Percentiles rank a stretch among this genome's conserved stretches.
These are phyloP conservation scores for Labeo catla DNA, from an alignment of 2,113 vertebrate genomes.

Conservation along the genomic window DNA sequence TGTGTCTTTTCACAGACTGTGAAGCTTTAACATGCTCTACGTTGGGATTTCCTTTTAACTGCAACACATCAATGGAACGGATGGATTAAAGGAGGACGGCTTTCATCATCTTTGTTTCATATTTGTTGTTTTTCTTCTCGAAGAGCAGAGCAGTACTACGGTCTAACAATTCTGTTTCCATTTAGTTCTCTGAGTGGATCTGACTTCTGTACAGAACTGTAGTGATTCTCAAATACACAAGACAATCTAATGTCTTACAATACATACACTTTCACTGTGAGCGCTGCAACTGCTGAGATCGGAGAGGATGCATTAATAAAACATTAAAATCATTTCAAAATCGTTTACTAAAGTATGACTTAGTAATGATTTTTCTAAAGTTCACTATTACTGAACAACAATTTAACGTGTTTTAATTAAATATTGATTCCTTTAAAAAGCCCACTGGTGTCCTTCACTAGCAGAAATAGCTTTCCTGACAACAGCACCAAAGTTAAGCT, in stretches of 20 bases:
- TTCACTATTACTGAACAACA: background rate
- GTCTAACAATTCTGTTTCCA: background rate
- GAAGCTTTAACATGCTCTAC: slow-evolving; percentile 28
- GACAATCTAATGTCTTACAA: background rate
- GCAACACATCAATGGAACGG: slow-evolving; percentile 30
- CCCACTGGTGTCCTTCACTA: background rate
- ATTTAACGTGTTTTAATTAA: background rate
- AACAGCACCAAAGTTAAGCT: background rate
- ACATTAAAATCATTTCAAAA: background rate
- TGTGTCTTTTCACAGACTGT: slow-evolving; percentile 7
- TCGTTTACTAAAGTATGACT: too few relatives aligned
- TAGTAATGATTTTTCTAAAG: too few relatives aligned
- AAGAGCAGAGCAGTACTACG: background rate
- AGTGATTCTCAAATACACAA: background rate
- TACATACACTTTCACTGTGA: background rate
- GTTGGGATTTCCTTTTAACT: slow-evolving; percentile 50
- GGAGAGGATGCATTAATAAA: background rate
- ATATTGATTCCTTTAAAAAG: background rate
- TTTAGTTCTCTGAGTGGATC: slow-evolving; percentile 9
- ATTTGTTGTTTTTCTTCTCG: slow-evolving; percentile 13
- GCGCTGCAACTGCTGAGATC: background rate
- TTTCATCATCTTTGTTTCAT: slow-evolving; percentile 9
- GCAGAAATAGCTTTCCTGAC: background rate
- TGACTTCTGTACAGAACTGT: background rate
- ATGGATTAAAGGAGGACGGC: slow-evolving; percentile 26